phyloP scores from a whole-genome alignment of 2,797 vertebrate genomes.

The Nothura maculosa region DNA sequence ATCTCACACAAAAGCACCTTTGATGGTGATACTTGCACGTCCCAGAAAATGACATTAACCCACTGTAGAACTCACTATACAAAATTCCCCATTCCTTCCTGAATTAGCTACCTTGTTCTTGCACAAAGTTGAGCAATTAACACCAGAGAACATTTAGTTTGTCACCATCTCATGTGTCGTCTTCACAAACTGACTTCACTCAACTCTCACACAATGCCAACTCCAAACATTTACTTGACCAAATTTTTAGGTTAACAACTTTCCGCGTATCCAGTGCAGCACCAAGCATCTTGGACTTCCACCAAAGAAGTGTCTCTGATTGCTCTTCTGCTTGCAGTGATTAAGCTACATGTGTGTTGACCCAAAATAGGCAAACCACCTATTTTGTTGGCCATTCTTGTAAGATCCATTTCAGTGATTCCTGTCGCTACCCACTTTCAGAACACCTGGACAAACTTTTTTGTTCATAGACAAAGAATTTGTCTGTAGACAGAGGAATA shows the following conservation, averaged over 20 bases:
- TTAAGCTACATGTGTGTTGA: neutral
- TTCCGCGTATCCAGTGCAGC: neutral
- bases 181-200: neutral
- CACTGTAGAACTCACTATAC: neutral
- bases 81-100: neutral
- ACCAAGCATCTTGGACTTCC: neutral
- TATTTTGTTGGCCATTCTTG: neutral
- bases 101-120: neutral
- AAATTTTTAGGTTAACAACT: neutral
- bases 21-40: neutral
- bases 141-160: neutral
- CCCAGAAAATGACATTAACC: neutral
- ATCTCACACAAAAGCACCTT: neutral
- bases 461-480: rapidly evolving
- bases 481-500: no score
- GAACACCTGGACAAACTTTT: neutral
- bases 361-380: no score
- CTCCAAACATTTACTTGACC: neutral
- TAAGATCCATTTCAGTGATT: neutral
- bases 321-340: neutral
- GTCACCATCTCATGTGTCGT: neutral
- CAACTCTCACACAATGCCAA: neutral
- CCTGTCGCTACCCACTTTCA: neutral
- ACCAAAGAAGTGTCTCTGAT: neutral
- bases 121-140: neutral